These are phyloP conservation scores for Sarcophaga rosellei DNA, from an alignment of 2,888 invertebrate genomes.

Conservation along the genomic window DNA sequence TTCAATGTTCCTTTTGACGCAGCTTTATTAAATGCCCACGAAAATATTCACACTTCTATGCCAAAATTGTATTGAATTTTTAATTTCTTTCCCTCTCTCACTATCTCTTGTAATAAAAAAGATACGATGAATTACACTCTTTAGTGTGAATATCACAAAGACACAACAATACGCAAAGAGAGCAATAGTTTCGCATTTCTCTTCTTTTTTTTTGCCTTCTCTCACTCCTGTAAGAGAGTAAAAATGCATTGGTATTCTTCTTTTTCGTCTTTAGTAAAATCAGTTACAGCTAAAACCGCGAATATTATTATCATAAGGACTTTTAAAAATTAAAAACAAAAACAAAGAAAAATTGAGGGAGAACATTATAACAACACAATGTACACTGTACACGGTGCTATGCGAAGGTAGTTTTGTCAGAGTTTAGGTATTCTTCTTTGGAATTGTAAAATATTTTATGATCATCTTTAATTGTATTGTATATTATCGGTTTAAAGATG, in stretches of 20 bases:
- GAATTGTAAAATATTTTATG: constrained; percentile 60
- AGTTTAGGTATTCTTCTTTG: constrained; percentile 20
- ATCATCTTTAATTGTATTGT: constrained; percentile 55
- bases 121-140: neutral
- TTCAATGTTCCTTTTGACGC: constrained; percentile 25
- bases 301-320: constrained; percentile 28
- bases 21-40: constrained; percentile 48
- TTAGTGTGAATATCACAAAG: neutral
- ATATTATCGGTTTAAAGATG: neutral
- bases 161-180: neutral
- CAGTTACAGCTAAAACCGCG: constrained; percentile 35
- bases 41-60: constrained; percentile 60
- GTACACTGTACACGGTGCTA: neutral
- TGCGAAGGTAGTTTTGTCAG: constrained; percentile 29
- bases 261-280: constrained; percentile 14
- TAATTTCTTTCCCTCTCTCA: neutral
- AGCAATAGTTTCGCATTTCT: neutral
- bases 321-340: neutral
- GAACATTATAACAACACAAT: neutral
- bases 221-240: neutral
- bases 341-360: no score
- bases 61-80: constrained; percentile 15
- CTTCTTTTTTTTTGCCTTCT: neutral
- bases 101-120: neutral
- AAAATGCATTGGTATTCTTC: neutral